These are phyloP conservation scores for Leptestheria dahalacensis DNA, from an alignment of 1,140 invertebrate genomes.

Conservation along the genomic window DNA sequence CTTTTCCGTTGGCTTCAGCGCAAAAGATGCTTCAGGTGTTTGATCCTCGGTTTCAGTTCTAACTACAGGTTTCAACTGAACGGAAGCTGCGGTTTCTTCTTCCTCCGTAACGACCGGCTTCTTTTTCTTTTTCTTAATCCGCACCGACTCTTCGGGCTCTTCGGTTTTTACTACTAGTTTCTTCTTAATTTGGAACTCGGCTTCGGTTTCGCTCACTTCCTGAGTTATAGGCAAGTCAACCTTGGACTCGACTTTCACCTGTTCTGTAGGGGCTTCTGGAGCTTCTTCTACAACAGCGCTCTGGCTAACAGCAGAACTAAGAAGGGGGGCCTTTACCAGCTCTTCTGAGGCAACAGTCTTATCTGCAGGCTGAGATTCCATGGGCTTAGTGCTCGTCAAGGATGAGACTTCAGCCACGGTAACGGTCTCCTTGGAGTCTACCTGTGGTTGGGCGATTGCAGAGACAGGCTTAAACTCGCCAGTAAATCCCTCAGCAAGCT, in stretches of 20 bases:
- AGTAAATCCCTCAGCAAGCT: too few species aligned
- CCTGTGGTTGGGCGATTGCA: too few species aligned
- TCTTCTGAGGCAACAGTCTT: neutral
- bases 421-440: too few species aligned
- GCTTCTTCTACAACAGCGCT: neutral
- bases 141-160: slow-evolving; percentile 22
- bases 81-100: slow-evolving; percentile 21
- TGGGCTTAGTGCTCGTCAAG: too few species aligned
- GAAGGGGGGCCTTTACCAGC: neutral
- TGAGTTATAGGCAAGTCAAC: neutral
- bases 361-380: too few species aligned
- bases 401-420: too few species aligned
- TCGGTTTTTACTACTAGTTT: slow-evolving; percentile 20
- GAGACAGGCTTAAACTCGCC: too few species aligned
- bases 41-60: slow-evolving; percentile 10
- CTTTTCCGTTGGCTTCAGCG: neutral
- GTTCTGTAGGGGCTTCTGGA: neutral
- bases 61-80: neutral
- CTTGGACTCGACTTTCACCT: slow-evolving; percentile 13
- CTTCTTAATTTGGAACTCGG: slow-evolving; percentile 15
- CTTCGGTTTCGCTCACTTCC: slow-evolving; percentile 10
- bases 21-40: slow-evolving; percentile 5
- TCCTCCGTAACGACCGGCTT: slow-evolving; percentile 28
- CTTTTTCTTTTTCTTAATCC: slow-evolving; percentile 25
- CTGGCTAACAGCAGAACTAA: too few species aligned